phyloP scores from a whole-genome alignment of 1,140 invertebrate genomes.

The Euura lappo region DNA sequence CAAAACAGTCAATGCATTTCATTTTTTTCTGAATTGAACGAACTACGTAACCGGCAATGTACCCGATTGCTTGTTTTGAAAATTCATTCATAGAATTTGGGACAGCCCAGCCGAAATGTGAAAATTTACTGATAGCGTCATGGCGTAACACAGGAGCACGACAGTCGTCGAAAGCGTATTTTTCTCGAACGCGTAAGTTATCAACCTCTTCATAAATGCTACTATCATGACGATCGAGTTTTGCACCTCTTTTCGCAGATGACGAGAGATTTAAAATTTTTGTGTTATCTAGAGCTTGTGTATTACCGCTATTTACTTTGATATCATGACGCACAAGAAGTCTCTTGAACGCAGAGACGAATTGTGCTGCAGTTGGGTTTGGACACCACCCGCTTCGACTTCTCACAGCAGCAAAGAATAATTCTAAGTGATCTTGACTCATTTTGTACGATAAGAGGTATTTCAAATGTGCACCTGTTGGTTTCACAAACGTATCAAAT shows the following conservation, averaged over 20 bases:
- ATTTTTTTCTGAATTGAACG: neutral
- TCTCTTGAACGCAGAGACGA: constrained; percentile 29
- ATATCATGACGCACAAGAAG: constrained; percentile 33
- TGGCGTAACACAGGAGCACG: too few species aligned
- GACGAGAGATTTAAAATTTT: neutral
- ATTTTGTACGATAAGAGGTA: constrained; percentile 42
- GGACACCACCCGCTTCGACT: constrained; percentile 28
- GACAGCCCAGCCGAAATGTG: neutral
- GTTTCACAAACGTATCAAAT: constrained; percentile 25
- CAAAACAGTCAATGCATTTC: neutral
- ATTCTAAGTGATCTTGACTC: constrained; percentile 40
- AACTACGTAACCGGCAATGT: neutral
- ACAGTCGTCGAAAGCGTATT: too few species aligned
- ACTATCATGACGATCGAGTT: neutral
- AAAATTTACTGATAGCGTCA: neutral
- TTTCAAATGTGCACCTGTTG: constrained; percentile 20
- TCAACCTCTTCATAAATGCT: neutral
- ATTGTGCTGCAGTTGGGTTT: constrained; percentile 34
- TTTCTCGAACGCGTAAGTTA: neutral
- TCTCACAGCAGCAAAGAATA: constrained; percentile 40
- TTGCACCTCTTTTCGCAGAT: neutral
- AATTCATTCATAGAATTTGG: neutral
- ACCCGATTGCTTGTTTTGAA: neutral
- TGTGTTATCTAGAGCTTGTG: neutral
- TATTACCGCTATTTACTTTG: constrained; percentile 14